Conservation (phyloP, 2,797 vertebrate species). For the Smutsia gigantea region DNA sequence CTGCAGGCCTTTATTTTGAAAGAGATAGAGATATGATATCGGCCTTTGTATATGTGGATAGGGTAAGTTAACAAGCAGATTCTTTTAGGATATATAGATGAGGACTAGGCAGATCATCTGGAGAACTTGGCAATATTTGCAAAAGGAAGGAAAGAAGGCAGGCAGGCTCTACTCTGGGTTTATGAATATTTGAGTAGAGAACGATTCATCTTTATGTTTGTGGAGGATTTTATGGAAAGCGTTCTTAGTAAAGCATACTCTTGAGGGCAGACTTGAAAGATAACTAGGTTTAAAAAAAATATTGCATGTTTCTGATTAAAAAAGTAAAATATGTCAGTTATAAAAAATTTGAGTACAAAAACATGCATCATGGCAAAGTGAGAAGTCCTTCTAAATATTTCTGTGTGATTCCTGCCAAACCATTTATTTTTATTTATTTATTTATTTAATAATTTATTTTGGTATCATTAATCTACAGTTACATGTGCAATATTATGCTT, state of each 20-base stretch:
- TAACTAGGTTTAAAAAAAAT: neutral
- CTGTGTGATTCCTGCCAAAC: neutral
- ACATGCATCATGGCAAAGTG: neutral
- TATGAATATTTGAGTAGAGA: conserved; percentile 17
- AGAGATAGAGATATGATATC: neutral
- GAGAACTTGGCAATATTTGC: neutral
- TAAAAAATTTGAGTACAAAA: neutral
- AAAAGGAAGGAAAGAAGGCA: neutral
- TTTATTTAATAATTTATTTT: too few relatives aligned
- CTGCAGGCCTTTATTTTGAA: conserved; percentile 19
- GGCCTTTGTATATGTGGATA: conserved; percentile 11
- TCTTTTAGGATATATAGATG: neutral
- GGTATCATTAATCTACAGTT: too few relatives aligned
- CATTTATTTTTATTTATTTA: too few relatives aligned
- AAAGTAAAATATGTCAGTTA: neutral
- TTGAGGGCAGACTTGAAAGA: neutral
- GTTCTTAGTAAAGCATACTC: neutral
- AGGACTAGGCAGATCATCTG: neutral
- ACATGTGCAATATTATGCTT: too few relatives aligned
- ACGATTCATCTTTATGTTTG: neutral
- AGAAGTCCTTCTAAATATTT: conserved; percentile 11
- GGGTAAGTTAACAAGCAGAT: neutral
- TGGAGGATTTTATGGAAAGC: neutral
- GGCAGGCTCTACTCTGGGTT: neutral
- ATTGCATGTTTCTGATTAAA: neutral